Base-by-base conservation (phyloP, 2,797 vertebrate genomes). In the Muraenolepis orangiensis region DNA sequence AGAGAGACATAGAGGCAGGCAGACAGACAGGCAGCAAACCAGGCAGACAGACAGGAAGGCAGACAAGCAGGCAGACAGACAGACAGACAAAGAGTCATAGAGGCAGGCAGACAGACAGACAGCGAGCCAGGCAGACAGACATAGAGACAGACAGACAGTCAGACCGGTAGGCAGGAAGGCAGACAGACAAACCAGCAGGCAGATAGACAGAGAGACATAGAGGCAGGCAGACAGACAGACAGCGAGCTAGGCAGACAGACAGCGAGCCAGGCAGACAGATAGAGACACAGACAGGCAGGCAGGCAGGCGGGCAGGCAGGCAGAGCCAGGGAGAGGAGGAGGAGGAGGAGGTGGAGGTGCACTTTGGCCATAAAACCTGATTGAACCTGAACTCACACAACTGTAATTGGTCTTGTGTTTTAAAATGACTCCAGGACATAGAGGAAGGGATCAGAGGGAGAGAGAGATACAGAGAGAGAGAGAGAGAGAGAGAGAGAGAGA, bases 301-400 rank as follows among this genome's bases (percentile, higher is more conserved):
- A 46, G 42, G 7, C 32, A 34, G 7, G 7, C 32, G 7, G 32
- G 7, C 3, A 3, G 32, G 5, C n/a, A n/a, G n/a, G n/a, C n/a
- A n/a, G n/a, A n/a, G n/a, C n/a, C n/a, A n/a, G n/a, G n/a, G n/a
- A n/a, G n/a, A n/a, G n/a, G 42, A 46, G 42, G 1, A 18, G 4
- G 42, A 46, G 16, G 42, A 46, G 18, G 42, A n/a, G n/a, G 42
- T 18, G 16, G 18, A n/a, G 42, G 42, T 46, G 42, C 42, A 80
- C 75, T 74, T 76, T 81, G 74, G 69, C 79, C 76, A 79, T 91
- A 91, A 92, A 92, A 88, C 85, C 73, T 78, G 81, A 92, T 89
- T 83, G 88, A 46, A 46, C 42, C 83, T 89, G 82, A 81, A 83
- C 84, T 86, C 16, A 46, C 72, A 78, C 76, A 79, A 78, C 84